Percentiles rank a stretch among this genome's conserved stretches.
phyloP scores from a whole-genome alignment of 2,797 vertebrate species.

The Epinephelus malabaricus region DNA sequence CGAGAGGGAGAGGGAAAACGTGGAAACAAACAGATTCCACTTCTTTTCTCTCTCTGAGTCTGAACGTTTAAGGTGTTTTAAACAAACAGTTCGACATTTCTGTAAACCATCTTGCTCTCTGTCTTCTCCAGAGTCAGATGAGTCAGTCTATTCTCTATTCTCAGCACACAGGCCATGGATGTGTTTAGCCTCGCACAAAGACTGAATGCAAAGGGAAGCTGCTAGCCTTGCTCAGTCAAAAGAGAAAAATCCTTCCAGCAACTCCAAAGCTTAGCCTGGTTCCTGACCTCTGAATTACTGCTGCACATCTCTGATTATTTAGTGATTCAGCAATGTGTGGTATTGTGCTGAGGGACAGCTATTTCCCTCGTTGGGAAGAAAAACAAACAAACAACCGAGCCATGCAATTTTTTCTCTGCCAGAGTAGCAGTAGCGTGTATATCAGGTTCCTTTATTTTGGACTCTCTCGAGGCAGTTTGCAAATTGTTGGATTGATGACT shows the following conservation, averaged over 20 bases:
- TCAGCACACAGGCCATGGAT: neutral
- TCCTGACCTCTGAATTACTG: neutral
- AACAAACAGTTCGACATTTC: slow-evolving; percentile 27
- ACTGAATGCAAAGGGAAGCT: neutral
- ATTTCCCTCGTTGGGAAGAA: too few species aligned
- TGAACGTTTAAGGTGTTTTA: slow-evolving; percentile 30
- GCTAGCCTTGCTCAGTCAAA: neutral
- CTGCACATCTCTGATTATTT: neutral
- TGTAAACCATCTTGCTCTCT: slow-evolving; percentile 13
- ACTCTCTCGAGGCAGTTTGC: too few species aligned
- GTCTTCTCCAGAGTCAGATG: slow-evolving; percentile 16
- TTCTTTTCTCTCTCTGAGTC: slow-evolving; percentile 5
- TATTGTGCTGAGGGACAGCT: too few species aligned
- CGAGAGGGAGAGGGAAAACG: slow-evolving; percentile 44
- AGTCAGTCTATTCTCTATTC: neutral
- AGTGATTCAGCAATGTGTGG: too few species aligned
- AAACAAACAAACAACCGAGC: too few species aligned
- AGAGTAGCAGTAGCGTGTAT: neutral
- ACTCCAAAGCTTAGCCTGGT: neutral
- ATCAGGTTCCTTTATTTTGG: too few species aligned
- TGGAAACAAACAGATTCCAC: slow-evolving; percentile 46
- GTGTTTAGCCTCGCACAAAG: slow-evolving; percentile 1
- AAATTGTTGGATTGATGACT: neutral
- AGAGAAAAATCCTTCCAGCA: neutral
- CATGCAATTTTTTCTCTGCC: neutral